Conservation (phyloP, 2,797 vertebrate genomes). For the Nothura maculosa region DNA sequence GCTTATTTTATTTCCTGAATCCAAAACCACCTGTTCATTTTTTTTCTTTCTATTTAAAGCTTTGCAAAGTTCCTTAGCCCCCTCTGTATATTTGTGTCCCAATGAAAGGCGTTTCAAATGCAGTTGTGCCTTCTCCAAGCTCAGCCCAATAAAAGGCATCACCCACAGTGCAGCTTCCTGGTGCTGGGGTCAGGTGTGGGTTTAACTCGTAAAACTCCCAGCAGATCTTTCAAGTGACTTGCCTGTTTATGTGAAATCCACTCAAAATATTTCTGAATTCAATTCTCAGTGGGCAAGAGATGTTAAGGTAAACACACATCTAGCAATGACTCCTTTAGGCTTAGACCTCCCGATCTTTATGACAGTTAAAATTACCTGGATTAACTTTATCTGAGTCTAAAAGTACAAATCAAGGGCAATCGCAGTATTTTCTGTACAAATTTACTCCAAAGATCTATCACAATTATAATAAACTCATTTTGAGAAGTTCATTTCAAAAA, state of each 20-base stretch:
- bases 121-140: conserved; percentile 7
- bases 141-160: conserved; percentile 20
- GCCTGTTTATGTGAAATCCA: neutral
- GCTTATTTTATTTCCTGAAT: conserved; percentile 77
- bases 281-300: neutral
- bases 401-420: neutral
- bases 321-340: neutral
- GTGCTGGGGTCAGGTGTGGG: neutral
- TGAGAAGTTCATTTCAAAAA: neutral
- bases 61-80: conserved; percentile 52
- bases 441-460: neutral
- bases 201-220: neutral
- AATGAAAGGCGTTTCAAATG: conserved; percentile 27
- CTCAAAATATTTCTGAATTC: conserved; percentile 8
- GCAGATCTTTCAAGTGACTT: neutral
- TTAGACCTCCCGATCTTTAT: neutral
- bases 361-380: conserved; percentile 18
- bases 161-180: neutral
- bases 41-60: conserved; percentile 67
- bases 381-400: neutral
- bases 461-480: neutral
- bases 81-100: conserved; percentile 35
- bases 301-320: neutral
- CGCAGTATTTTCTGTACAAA: neutral
- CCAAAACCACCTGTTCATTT: conserved; percentile 81